Percentiles rank a stretch among this genome's conserved stretches.
Conservation (phyloP, 2,797 vertebrate species). For the Siniperca undulata region DNA sequence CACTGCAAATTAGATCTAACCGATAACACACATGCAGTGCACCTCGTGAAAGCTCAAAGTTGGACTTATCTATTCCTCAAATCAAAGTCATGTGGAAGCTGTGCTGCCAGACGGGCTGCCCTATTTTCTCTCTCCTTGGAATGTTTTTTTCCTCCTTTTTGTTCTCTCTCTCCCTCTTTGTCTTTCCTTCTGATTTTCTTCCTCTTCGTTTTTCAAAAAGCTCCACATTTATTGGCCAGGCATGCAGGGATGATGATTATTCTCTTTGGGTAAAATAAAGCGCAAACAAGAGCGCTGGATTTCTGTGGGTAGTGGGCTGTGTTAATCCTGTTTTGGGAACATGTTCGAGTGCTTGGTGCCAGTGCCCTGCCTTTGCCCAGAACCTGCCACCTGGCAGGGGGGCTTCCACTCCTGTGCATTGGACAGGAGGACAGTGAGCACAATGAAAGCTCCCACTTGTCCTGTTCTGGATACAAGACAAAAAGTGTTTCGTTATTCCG, state of each 20-base stretch:
- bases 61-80: conserved; percentile 78
- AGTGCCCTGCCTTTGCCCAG: conserved; percentile 73
- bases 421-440: conserved; percentile 61
- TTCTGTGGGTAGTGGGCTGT: conserved; percentile 69
- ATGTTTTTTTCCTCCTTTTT: conserved; percentile 62
- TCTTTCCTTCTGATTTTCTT: conserved; percentile 48
- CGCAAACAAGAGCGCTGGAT: conserved; percentile 70
- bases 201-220: conserved; percentile 40
- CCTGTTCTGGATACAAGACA: conserved; percentile 51
- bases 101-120: conserved; percentile 76
- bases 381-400: conserved; percentile 81
- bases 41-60: conserved; percentile 71
- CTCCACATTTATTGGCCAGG: conserved; percentile 60
- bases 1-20: conserved; percentile 46
- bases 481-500: conserved; percentile 44
- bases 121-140: conserved; percentile 79
- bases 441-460: conserved; percentile 57
- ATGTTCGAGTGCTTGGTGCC: conserved; percentile 65
- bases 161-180: conserved; percentile 34
- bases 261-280: conserved; percentile 74
- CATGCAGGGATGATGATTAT: conserved; percentile 70
- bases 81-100: conserved; percentile 84
- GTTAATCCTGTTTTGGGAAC: conserved; percentile 84
- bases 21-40: conserved; percentile 35
- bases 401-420: conserved; percentile 69